A percentile compares a stretch with the other conserved stretches of the same genome.
phyloP scores from a whole-genome alignment of 2,113 vertebrate genomes.

The Hypomesus transpacificus region DNA sequence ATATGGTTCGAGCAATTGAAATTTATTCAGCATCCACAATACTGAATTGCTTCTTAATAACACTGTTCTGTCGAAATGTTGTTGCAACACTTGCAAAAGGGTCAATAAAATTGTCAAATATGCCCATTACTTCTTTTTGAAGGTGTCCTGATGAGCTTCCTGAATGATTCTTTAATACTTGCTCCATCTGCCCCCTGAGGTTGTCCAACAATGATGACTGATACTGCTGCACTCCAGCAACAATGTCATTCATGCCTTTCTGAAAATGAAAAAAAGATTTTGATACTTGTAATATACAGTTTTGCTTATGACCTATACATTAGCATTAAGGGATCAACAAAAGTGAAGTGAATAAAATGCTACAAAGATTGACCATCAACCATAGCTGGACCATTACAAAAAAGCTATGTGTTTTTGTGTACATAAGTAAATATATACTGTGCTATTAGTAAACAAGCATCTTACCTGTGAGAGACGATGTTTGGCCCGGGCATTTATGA shows the following conservation, averaged over 20 bases:
- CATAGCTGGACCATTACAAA: not conserved
- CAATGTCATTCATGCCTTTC: constrained; percentile 13
- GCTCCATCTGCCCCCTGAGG: constrained; percentile 16
- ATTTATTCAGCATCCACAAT: constrained; percentile 27
- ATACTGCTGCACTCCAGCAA: constrained; percentile 34
- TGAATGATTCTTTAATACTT: constrained; percentile 22
- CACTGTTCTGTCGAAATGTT: constrained; percentile 26
- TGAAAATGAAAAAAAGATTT: not conserved
- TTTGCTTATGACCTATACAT: too few relatives aligned
- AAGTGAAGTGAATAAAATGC: too few relatives aligned
- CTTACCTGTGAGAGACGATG: constrained; percentile 3
- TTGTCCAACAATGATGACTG: constrained; percentile 38
- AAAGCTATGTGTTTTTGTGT: not conserved
- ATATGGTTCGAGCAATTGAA: constrained; percentile 29
- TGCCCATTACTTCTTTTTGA: constrained; percentile 17
- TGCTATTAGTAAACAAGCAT: not conserved
- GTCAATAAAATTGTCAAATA: constrained; percentile 35
- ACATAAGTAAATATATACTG: not conserved
- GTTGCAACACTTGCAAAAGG: constrained; percentile 24
- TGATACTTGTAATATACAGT: too few relatives aligned
- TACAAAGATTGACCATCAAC: not conserved
- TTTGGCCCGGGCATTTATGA: not conserved
- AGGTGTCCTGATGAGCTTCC: constrained; percentile 21
- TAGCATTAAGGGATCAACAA: too few relatives aligned
- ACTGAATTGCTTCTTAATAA: constrained; percentile 24